phyloP scores from a whole-genome alignment of 2,113 vertebrate genomes.

The Salvelinus sp. region DNA sequence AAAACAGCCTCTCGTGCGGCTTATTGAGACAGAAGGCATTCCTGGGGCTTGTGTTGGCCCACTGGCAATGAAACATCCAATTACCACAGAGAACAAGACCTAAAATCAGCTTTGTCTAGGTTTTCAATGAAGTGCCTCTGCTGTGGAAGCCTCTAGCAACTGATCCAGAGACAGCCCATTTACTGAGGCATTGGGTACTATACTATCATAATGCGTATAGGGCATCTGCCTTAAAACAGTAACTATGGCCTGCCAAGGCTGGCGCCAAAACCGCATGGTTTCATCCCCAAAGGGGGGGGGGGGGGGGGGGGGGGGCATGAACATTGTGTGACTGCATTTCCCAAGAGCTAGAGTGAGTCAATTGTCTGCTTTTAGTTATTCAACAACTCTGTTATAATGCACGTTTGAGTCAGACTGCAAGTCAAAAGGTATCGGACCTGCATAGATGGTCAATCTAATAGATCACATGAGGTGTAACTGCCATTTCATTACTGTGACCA shows the following conservation, averaged over 20 bases:
- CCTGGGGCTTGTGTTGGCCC: constrained; percentile 22
- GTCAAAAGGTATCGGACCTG: not conserved
- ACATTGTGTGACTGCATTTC: not conserved
- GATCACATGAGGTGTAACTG: no score
- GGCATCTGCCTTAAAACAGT: constrained; percentile 25
- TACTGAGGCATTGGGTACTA: constrained; percentile 15
- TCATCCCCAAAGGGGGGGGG: constrained; percentile 3
- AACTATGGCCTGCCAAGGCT: constrained; percentile 30
- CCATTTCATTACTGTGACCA: not conserved
- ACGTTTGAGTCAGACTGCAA: not conserved
- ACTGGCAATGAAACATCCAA: constrained; percentile 32
- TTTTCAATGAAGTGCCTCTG: constrained; percentile 21
- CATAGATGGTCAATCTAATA: no score
- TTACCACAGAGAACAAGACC: constrained; percentile 31
- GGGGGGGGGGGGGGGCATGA: not conserved
- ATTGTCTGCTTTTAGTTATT: not conserved
- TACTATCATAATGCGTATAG: constrained; percentile 20
- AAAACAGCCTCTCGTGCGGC: constrained; percentile 41
- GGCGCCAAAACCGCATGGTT: constrained; percentile 30
- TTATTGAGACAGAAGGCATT: constrained; percentile 30
- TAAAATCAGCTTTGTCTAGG: constrained; percentile 26
- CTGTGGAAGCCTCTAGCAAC: constrained; percentile 26
- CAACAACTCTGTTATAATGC: not conserved
- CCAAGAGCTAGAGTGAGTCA: not conserved
- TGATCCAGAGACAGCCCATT: constrained; percentile 11